phyloP scores from a whole-genome alignment of 2,113 vertebrate genomes.

The Orcinus orca region DNA sequence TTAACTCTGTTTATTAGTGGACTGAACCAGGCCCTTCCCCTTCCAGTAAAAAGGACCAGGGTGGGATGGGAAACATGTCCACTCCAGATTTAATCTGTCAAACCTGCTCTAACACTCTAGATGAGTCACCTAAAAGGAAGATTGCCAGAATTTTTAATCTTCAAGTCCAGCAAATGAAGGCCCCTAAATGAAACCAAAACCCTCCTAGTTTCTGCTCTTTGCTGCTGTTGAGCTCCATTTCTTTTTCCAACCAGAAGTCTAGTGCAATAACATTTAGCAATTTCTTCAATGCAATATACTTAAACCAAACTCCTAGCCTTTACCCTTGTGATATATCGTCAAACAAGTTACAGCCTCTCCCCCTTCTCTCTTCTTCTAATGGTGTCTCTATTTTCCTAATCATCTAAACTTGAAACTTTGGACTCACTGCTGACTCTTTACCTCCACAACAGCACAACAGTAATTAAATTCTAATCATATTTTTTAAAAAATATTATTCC shows the following conservation, averaged over 20 bases:
- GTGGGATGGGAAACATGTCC: background rate
- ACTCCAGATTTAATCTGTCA: background rate
- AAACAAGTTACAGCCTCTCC: background rate
- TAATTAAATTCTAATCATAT: background rate
- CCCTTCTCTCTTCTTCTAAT: background rate
- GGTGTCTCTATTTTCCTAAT: background rate
- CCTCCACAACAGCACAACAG: background rate
- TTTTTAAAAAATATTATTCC: background rate
- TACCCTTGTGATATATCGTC: background rate
- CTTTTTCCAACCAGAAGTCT: background rate
- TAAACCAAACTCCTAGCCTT: background rate
- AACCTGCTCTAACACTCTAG: background rate
- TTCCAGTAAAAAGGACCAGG: background rate
- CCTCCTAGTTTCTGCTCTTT: background rate
- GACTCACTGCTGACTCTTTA: background rate
- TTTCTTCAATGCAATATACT: background rate
- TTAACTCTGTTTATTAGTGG: background rate
- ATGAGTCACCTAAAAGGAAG: background rate
- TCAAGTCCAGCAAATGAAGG: background rate
- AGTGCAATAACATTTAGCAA: background rate
- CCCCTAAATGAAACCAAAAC: background rate
- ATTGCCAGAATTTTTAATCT: background rate
- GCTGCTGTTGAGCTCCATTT: background rate
- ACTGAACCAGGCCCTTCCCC: background rate
- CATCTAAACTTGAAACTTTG: background rate